Base-by-base conservation (phyloP, 2,888 invertebrate genomes). In the Cephus sareptanus region DNA sequence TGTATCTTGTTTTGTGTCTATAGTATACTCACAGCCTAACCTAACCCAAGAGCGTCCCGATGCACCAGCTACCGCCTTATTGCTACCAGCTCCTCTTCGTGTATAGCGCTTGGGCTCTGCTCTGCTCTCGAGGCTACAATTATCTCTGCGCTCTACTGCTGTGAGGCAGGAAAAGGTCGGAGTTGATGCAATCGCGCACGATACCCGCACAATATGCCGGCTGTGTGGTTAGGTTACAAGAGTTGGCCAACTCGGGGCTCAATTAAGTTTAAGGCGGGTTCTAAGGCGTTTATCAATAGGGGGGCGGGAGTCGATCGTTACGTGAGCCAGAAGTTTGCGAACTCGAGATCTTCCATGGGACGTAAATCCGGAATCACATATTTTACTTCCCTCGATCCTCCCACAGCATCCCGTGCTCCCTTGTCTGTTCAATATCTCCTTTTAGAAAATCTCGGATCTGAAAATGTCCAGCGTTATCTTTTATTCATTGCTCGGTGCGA, bases 131-230 rank as follows among this genome's bases (percentile, higher is more conserved):
- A 23, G n/a, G 13, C 76, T 75, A 75, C 77, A 80, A 83, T 82
- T 83, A 80, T 76, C 75, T 74, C 75, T 73, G 71, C 77, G 77
- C 76, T 81, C 79, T 76, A 71, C 76, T 75, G 78, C 68, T 73
- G 56, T 1, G 76, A 75, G 79, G 73, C 76, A 78, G 79, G 69
- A 79, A 83, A 83, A 82, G 82, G 82, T 82, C 82, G 81, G 68
- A 73, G 74, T 79, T 78, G 76, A 78, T 77, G 81, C 79, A 79
- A 80, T 81, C 71, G 69, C 74, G 37, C 71, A 77, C 34, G 75
- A 74, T 77, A 70, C n/a, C 33, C 33, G 34, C 37, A 34, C 68
- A 70, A 76, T 79, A 77, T 74, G 71, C 74, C 75, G 69, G 34
- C 79, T 70, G 77, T 76, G 71, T 73, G 80, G 75, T 77, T 77